Evolutionary conservation across 2,888 invertebrate species (phyloP), one percentile per base, ranked within the genome.

Genomic region (Atethmia centrago): DNA sequence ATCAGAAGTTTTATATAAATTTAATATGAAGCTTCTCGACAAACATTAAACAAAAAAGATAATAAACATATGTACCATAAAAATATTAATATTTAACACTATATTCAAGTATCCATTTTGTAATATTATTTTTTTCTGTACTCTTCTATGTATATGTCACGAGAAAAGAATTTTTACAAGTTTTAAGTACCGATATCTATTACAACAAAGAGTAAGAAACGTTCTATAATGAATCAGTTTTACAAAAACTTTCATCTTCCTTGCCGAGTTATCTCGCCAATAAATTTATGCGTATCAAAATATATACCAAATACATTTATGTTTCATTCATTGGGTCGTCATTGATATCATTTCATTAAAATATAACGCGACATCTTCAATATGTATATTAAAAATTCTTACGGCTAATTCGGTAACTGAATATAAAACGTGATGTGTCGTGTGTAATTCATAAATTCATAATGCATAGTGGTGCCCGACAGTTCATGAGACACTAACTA

Each of bases 261-360:
- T 88, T 88, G 89, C 85, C 90, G 88, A 90, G 89, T 88, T 82
- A 86, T 87, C 88, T 92, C 92, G 89, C 91, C 90, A 90, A 93
- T 94, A 95, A 95, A 95, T 93, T 92, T 92, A 93, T 91, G 91
- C 92, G 92, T 95, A 95, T 95, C 94, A 95, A 95, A 95, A 95
- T 95, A 95, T 95, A 95, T 95, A 92, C 92, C 92, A 90, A 93
- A 93, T 93, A 92, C 92, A 92, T 92, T 92, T 92, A 89, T 80
- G 74, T 84, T 74, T 77, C 71, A 76, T 84, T 77, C 74, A 82
- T 90, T 90, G 90, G 88, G 90, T 91, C 90, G 87, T 87, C 88
- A 90, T 88, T 91, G 92, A 92, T 92, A 91, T 90, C 74, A 88
- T 89, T 92, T 88, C 89, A 90, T 91, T 91, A 90, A 92, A 92